Conservation (phyloP, 2,888 invertebrate species). For the Acanthosepion pharaonis region DNA sequence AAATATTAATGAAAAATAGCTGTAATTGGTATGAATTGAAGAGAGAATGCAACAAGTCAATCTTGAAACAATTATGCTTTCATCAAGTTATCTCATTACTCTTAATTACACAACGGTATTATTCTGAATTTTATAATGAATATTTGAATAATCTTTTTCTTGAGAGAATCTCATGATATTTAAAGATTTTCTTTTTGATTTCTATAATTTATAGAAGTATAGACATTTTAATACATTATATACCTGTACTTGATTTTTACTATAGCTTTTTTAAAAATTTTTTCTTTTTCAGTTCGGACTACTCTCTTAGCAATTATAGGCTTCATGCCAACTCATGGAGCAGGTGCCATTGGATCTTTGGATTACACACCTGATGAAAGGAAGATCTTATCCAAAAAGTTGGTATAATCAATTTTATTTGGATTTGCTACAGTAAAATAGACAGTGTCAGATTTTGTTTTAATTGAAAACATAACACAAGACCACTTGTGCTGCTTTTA, state of each 20-base stretch:
- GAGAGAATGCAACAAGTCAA: too few relatives aligned
- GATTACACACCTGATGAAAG: slow-evolving; percentile 91
- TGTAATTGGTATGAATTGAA: too few relatives aligned
- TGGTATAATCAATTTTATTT: neutral
- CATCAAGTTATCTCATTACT: too few relatives aligned
- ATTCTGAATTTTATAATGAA: too few relatives aligned
- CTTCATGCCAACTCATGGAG: slow-evolving; percentile 93
- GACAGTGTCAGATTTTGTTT: neutral
- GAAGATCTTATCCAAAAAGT: slow-evolving; percentile 85
- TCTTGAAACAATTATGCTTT: too few relatives aligned
- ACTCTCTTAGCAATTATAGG: slow-evolving; percentile 91
- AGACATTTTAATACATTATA: neutral
- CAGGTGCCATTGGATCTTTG: slow-evolving; percentile 91
- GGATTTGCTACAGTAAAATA: neutral
- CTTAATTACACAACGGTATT: too few relatives aligned
- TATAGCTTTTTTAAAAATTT: neutral
- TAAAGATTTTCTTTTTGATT: neutral
- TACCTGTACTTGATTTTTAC: neutral
- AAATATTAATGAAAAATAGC: too few relatives aligned
- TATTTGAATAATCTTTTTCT: too few relatives aligned
- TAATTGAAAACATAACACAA: neutral
- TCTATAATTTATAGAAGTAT: neutral
- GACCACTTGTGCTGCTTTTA: too few relatives aligned
- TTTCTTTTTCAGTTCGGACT: slow-evolving; percentile 81
- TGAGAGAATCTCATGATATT: neutral